Base-by-base conservation (phyloP, 2,888 invertebrate genomes). In the Lymantria dispar region DNA sequence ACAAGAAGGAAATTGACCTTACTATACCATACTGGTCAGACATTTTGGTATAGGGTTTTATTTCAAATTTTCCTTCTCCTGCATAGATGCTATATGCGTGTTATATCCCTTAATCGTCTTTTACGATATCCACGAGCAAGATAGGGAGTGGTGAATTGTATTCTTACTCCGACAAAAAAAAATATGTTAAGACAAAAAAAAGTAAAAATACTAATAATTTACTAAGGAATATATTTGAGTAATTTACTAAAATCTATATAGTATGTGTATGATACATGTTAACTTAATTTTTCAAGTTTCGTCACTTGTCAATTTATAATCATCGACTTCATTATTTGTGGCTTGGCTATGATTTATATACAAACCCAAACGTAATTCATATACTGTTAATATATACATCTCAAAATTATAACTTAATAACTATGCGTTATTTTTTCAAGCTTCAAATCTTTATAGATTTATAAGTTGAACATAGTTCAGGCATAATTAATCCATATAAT, bases 151-250 rank as follows among this genome's bases (percentile, higher is more conserved):
- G n/a, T n/a, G n/a, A n/a, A n/a, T n/a, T n/a, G n/a, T n/a, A n/a
- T n/a, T n/a, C n/a, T n/a, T n/a, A n/a, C n/a, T n/a, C n/a, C n/a
- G n/a, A n/a, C n/a, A n/a, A n/a, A n/a, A n/a, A n/a, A n/a, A n/a
- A n/a, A n/a, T n/a, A n/a, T n/a, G 2, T 22, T 22, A 22, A 22
- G 22, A 5, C 22, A 22, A 22, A 5, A 22, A 22, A 22, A 54
- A 57, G 45, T 43, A 58, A 59, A 63, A 59, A 62, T 54, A 59
- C 59, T 47, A 61, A 59, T 62, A 64, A 63, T 64, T 62, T 76
- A 75, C 75, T 78, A 79, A 75, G 76, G 80, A 78, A 82, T 83
- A 83, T 84, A 84, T 83, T 84, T 83, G 76, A 81, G 75, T 81
- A 78, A 77, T 72, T 76, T 74, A 72, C 64, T 65, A 65, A 72